Base-by-base conservation (phyloP, 2,113 vertebrate genomes). In the Rhinopomastus cyanomelas region DNA sequence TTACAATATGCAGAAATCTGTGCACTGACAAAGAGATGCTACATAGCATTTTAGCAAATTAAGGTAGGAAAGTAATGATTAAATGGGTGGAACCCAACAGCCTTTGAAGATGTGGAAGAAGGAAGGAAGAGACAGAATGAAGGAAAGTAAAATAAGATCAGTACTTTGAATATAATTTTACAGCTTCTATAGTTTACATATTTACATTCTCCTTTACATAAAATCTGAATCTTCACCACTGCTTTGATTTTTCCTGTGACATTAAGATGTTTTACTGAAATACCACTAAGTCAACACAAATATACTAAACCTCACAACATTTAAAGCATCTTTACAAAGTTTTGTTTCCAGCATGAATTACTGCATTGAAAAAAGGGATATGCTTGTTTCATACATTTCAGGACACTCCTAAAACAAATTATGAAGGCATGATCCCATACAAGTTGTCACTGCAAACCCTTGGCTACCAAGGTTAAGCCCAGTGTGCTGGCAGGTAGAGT, bases 121-220 rank as follows among this genome's bases (percentile, higher is more conserved):
- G 23, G 49, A 87, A 65, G 37, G 39, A 68, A 87, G 46, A 30
- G 16, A 82, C 34, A 5, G 13, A 6, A 82, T 69, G 16, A 12
- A 94, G 15, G 11, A 19, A 87, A 87, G 11, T 37, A 80, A 77
- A 87, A 48, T 57, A 89, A 16, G 5, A 61, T 32, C 37, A 62
- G 12, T 74, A 74, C 12, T 7, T 71, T 62, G 1, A 1, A 16
- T 46, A 26, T 60, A 2, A 75, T 67, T 77, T 86, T 49, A 87
- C 12, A 55, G 36, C 29, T 83, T 17, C 18, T 91, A 34, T 2
- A 42, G 13, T 37, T 66, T 21, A 56, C 9, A 52, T 75, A 94
- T 91, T 96, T 97, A 98, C 98, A 98, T 98, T 95, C 98, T 98
- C 93, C 97, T 97, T 62, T 98, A 98, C 91, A 98, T 98, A 95